Evolutionary conservation across 1,140 invertebrate genomes (phyloP).

Genomic region (Zaprionus gabonicus): DNA sequence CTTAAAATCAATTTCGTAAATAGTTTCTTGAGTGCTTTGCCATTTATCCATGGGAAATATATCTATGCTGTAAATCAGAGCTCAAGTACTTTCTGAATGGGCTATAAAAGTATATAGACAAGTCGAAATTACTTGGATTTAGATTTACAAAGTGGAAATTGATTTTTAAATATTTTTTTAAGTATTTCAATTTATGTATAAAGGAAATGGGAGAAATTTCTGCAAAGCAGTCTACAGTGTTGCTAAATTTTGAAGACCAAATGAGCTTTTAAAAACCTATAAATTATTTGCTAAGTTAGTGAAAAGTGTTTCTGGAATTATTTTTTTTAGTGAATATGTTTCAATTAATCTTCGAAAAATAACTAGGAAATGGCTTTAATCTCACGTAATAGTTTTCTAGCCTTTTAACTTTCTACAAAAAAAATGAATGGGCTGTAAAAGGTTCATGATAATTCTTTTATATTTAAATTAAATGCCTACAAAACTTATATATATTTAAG

Average conservation of each 20-base stretch:
- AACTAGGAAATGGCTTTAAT: too few relatives aligned
- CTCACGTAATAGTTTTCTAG: too few relatives aligned
- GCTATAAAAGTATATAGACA: neutral
- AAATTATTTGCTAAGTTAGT: too few relatives aligned
- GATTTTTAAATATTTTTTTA: neutral
- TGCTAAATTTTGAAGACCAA: neutral
- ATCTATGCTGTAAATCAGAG: neutral
- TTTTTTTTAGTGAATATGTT: too few relatives aligned
- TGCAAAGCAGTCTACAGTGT: neutral
- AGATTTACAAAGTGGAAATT: constrained; percentile 1
- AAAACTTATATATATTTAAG: too few relatives aligned
- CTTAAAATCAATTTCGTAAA: neutral
- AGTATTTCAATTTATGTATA: neutral
- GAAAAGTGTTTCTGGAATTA: too few relatives aligned
- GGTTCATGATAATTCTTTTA: too few relatives aligned
- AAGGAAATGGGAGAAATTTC: neutral
- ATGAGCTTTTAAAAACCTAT: neutral
- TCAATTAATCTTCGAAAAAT: too few relatives aligned
- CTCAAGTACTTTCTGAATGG: neutral
- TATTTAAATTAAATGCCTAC: too few relatives aligned
- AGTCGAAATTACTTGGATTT: neutral
- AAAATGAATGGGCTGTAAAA: too few relatives aligned
- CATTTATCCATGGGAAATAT: neutral
- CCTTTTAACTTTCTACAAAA: too few relatives aligned
- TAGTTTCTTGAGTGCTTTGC: neutral